A percentile compares a stretch with the other conserved stretches of the same genome.
These are phyloP conservation scores for Lacanobia wlatinum DNA, from an alignment of 2,888 invertebrate species.

Conservation along the genomic window DNA sequence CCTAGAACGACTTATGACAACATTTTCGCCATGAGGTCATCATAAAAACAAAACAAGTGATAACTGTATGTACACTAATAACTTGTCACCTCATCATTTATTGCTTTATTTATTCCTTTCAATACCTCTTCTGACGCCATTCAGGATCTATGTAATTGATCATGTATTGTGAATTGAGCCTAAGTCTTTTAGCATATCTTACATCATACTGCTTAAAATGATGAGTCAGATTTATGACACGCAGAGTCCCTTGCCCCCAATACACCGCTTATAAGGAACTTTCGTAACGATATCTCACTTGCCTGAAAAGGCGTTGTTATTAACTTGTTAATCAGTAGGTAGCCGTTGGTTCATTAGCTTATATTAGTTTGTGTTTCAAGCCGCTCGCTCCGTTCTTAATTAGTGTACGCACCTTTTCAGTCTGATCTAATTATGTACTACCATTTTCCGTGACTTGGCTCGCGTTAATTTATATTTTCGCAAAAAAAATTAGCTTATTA, in stretches of 20 bases:
- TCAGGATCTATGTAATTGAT: background rate
- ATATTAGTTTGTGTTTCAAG: background rate
- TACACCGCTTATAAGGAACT: background rate
- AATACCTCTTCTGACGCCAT: background rate
- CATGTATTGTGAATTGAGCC: background rate
- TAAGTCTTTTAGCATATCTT: background rate
- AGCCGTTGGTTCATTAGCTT: constrained; percentile 28
- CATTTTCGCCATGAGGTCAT: too few species aligned
- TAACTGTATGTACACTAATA: background rate
- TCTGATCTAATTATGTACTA: too few species aligned
- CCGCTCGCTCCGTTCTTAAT: background rate
- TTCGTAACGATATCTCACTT: constrained; percentile 19
- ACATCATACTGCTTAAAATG: background rate
- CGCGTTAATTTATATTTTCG: too few species aligned
- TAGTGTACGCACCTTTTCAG: background rate
- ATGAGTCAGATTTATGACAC: constrained; percentile 2
- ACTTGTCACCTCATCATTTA: background rate
- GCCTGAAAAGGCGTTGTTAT: constrained; percentile 34
- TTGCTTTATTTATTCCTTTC: background rate
- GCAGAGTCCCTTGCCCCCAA: constrained; percentile 8
- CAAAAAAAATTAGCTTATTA: too few species aligned
- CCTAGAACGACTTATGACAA: too few species aligned
- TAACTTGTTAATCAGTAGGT: constrained; percentile 31
- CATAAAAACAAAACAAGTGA: too few species aligned
- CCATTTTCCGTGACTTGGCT: too few species aligned